Base-by-base conservation (phyloP, 2,888 invertebrate species). In the Chymomyza caudatula region DNA sequence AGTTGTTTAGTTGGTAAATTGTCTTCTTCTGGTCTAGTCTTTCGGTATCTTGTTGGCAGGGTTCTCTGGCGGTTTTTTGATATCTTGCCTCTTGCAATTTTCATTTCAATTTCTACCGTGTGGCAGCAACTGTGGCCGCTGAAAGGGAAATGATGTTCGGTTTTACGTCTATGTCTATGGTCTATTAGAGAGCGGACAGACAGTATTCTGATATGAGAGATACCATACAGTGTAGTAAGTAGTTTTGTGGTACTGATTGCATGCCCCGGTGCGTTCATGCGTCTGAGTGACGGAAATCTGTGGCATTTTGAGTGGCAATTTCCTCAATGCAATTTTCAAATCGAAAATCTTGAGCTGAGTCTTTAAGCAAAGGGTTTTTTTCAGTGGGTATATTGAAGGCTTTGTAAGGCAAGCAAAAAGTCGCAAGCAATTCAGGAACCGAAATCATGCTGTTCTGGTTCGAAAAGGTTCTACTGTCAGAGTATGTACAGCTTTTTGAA, bases 1-100 rank as follows among this genome's bases (percentile, higher is more conserved):
- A 82, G 82, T 82, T 82, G 82, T 82, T 80, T 81, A 86, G 85
- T 74, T 84, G 80, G 74, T 80, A 78, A 78, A 84, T 86, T 82
- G 83, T 80, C 71, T 80, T 77, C 59, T 51, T 60, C 64, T 56
- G 44, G 64, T 63, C n/a, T n/a, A n/a, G 47, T 68, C 25, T 53
- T 42, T 44, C 3, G 42, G 37, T 20, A 17, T 60, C 64, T 60
- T 25, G 60, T 19, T 65, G 43, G 52, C 8, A 6, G 19, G 6
- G 13, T 55, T 65, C 63, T 61, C 67, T 58, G 58, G 64, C 71
- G 67, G 62, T 71, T 71, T 76, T 74, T 70, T 57, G 29, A 11
- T 37, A 43, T 20, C 23, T 53, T 13, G 61, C 56, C 65, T 73
- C 68, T 82, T 72, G 86, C 69, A 86, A 78, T 86, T 82, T 86